Conservation (phyloP, 2,888 invertebrate genomes). For the Sipunculus nudus region DNA sequence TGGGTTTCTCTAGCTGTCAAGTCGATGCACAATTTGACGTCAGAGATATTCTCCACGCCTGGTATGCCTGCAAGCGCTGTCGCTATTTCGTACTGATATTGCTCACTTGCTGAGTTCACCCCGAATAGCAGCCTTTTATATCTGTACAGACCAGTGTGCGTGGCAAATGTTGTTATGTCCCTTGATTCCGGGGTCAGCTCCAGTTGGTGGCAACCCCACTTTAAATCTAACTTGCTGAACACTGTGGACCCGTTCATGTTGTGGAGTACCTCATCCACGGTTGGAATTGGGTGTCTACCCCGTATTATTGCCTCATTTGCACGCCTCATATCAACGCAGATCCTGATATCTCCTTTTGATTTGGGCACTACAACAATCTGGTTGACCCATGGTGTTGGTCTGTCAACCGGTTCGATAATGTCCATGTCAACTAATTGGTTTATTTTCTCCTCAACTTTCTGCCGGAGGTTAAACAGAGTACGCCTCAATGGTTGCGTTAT, state of each 20-base stretch:
- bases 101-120: background rate
- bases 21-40: background rate
- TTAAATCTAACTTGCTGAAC: conserved; percentile 11
- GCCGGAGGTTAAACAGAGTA: background rate
- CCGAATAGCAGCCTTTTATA: conserved; percentile 2
- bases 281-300: conserved; percentile 28
- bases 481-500: background rate
- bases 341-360: background rate
- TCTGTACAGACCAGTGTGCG: background rate
- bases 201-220: conserved; percentile 13
- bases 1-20: background rate
- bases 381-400: conserved; percentile 9
- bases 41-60: background rate
- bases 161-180: conserved; percentile 2
- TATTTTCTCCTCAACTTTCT: background rate
- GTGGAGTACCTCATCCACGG: conserved; percentile 1
- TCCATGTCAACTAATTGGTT: background rate
- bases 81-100: background rate
- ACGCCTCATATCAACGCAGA: conserved; percentile 43
- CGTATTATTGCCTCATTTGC: conserved; percentile 42
- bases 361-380: conserved; percentile 7
- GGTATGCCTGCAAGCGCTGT: conserved; percentile 1
- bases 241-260: conserved; percentile 1
- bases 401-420: background rate
- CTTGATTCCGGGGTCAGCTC: background rate